Conservation (phyloP, 2,797 vertebrate genomes). For the Fistularia commersonii region DNA sequence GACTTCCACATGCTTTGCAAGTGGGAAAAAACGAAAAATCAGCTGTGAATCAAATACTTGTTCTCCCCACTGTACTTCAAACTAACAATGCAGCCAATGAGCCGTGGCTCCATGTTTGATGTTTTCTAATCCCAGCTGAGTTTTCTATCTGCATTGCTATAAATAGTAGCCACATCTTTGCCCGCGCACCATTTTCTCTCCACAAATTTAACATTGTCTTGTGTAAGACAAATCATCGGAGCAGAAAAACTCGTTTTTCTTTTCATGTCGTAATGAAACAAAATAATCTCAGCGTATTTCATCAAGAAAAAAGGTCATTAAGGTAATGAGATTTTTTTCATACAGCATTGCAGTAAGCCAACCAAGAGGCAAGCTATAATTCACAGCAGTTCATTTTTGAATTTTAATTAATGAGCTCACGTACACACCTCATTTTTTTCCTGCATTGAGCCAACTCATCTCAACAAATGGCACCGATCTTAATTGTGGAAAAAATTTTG, state of each 20-base stretch:
- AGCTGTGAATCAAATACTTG: no score
- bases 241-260: constrained; percentile 17
- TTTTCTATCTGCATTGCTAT: constrained; percentile 14
- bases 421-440: constrained; percentile 1
- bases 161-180: constrained; percentile 30
- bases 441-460: constrained; percentile 1
- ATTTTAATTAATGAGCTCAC: constrained; percentile 50
- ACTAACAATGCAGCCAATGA: background rate
- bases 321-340: constrained; percentile 57
- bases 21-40: no score
- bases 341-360: constrained; percentile 16
- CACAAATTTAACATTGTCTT: constrained; percentile 15
- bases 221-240: constrained; percentile 31
- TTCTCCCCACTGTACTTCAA: constrained; percentile 4
- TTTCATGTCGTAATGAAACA: constrained; percentile 46
- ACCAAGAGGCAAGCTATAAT: constrained; percentile 20
- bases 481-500: constrained; percentile 1
- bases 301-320: constrained; percentile 60
- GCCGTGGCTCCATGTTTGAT: constrained; percentile 35
- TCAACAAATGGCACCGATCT: constrained; percentile 8
- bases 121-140: constrained; percentile 16
- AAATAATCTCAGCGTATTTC: constrained; percentile 59
- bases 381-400: constrained; percentile 23
- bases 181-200: constrained; percentile 19
- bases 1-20: no score